A percentile compares a stretch with the other conserved stretches of the same genome.
Evolutionary conservation across 2,888 invertebrate genomes (phyloP).

Genomic region (Yponomeuta sedellus): DNA sequence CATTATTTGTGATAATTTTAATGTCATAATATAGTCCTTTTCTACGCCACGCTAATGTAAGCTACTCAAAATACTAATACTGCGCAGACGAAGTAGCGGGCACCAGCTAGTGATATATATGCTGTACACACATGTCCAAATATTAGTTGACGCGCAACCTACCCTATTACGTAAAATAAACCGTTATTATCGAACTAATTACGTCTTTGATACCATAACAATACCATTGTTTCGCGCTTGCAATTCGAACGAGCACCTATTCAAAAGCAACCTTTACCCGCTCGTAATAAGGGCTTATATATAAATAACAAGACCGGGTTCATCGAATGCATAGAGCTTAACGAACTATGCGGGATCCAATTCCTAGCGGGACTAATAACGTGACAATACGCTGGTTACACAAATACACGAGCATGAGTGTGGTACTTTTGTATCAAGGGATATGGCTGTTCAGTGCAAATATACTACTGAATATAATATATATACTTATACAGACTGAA

Average conservation of each 20-base stretch:
- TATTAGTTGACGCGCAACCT: no score
- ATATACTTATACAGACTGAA: no score
- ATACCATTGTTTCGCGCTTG: background rate
- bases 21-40: no score
- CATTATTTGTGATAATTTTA: no score
- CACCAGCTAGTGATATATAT: no score
- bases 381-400: background rate
- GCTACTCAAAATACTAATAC: no score
- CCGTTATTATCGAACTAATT: background rate
- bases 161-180: background rate
- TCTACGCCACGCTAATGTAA: no score
- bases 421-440: background rate
- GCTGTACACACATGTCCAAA: no score
- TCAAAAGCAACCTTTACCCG: background rate
- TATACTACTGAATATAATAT: background rate
- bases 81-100: no score
- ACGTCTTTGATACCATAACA: background rate
- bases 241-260: background rate
- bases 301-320: background rate
- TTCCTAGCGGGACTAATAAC: background rate
- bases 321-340: slow-evolving; percentile 2
- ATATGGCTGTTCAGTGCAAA: background rate
- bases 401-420: background rate
- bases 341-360: background rate
- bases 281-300: background rate